Evolutionary conservation across 2,113 vertebrate genomes (phyloP), one percentile per base, ranked within the genome.

Genomic region (Pholis gunnellus): DNA sequence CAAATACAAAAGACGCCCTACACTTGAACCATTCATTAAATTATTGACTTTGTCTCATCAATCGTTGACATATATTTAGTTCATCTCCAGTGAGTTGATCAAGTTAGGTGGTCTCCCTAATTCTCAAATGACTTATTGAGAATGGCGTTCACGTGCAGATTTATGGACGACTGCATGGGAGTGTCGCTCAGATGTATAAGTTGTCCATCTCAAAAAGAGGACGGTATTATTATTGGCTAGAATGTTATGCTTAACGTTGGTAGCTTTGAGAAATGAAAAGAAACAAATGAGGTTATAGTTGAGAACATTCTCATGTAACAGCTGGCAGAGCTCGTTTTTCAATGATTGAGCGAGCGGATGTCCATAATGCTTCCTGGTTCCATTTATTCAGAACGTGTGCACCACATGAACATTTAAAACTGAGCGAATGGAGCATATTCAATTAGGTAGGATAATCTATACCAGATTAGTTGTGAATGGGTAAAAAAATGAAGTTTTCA

Each of bases 291-390:
- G 17, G 8, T 34, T 18, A 22, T 50, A 40, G 82, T 66, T 42
- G 59, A 72, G 66, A 52, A 80, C 29, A 42, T 13, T 64, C 27
- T 40, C 68, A 25, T 64, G 29, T 17, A 69, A 50, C 75, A 82
- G 70, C 79, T 75, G 79, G 42, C 57, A 38, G 29, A 79, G 70
- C 75, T 79, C 11, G 3, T 18, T 17, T 78, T 83, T 82, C 84
- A 54, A 0, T 60, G 14, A 70, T 7, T 52, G 36, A 5, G 40
- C 1, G 3, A 72, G n/a, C 25, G 22, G 34, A 44, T 63, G 71
- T 60, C 66, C 60, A 42, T 50, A 74, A 50, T 66, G 85, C 18
- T 38, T 31, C 34, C 42, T 20, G 42, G 59, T 67, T 54, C 42
- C 27, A 75, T 2, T 34, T 63, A 59, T n/a, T 27, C 9, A 52